Conservation (phyloP, 1,140 invertebrate species). For the Phymastichus coffea region DNA sequence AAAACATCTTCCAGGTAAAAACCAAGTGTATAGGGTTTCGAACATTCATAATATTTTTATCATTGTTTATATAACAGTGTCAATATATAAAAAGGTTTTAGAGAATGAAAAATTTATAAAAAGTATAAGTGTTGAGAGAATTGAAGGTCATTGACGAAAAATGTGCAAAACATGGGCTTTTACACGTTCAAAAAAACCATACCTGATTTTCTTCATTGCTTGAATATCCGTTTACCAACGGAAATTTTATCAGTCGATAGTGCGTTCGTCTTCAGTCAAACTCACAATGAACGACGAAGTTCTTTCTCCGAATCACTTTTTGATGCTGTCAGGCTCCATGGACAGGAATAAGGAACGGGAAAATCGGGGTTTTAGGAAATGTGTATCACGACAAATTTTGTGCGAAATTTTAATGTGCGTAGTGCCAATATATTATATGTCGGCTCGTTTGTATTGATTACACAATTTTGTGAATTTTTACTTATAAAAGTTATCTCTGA, state of each 20-base stretch:
- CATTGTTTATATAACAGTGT: too few relatives aligned
- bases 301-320: slow-evolving; percentile 14
- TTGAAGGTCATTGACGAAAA: not conserved
- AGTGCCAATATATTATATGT: not conserved
- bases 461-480: not conserved
- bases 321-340: not conserved
- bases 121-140: not conserved
- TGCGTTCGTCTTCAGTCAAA: slow-evolving; percentile 19
- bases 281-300: not conserved
- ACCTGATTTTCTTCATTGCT: slow-evolving; percentile 8
- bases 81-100: not conserved
- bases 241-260: slow-evolving; percentile 17
- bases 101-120: not conserved
- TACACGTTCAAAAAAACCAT: slow-evolving; percentile 13
- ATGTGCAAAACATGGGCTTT: not conserved
- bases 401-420: slow-evolving; percentile 3
- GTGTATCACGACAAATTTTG: too few relatives aligned
- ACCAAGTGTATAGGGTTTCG: too few relatives aligned
- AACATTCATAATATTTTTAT: too few relatives aligned
- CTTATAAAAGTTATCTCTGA: too few relatives aligned
- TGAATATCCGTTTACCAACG: slow-evolving; percentile 15
- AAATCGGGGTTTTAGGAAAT: too few relatives aligned
- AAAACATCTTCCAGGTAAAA: too few relatives aligned
- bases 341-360: not conserved
- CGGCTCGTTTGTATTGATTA: slow-evolving; percentile 1